Evolutionary conservation across 2,797 vertebrate genomes (phyloP).

Genomic region (Eurystomus glaucurus): DNA sequence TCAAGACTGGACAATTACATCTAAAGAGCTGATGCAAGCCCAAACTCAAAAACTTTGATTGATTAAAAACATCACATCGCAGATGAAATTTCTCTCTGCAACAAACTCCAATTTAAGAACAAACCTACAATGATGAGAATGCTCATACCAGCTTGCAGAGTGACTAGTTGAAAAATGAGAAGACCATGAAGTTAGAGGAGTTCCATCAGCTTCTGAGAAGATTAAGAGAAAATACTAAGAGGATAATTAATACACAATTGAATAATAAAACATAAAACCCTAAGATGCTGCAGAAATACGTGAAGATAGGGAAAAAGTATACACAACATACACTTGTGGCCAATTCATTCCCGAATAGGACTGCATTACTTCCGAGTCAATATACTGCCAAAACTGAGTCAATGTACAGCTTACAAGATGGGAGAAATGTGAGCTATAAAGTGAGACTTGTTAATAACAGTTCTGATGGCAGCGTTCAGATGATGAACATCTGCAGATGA

Average conservation of each 20-base stretch:
- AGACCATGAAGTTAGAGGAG: neutral
- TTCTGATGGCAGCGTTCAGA: neutral
- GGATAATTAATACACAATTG: neutral
- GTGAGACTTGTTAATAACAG: neutral
- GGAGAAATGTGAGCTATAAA: neutral
- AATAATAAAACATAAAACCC: neutral
- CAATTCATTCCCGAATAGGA: neutral
- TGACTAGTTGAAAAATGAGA: neutral
- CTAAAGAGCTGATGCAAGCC: neutral
- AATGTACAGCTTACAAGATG: neutral
- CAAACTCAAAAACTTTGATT: neutral
- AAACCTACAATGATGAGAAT: neutral
- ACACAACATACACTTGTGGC: neutral
- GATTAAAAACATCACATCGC: neutral
- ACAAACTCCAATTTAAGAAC: neutral
- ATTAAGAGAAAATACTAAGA: neutral
- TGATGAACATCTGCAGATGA: neutral
- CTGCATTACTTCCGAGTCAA: neutral
- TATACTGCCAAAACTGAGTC: neutral
- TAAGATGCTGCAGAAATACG: too few relatives aligned
- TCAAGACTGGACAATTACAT: neutral
- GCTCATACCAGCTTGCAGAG: accelerated
- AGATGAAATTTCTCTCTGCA: neutral
- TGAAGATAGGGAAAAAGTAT: neutral
- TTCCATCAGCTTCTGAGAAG: neutral